Conservation (phyloP, 2,888 invertebrate genomes). For the Blomia tropicalis region DNA sequence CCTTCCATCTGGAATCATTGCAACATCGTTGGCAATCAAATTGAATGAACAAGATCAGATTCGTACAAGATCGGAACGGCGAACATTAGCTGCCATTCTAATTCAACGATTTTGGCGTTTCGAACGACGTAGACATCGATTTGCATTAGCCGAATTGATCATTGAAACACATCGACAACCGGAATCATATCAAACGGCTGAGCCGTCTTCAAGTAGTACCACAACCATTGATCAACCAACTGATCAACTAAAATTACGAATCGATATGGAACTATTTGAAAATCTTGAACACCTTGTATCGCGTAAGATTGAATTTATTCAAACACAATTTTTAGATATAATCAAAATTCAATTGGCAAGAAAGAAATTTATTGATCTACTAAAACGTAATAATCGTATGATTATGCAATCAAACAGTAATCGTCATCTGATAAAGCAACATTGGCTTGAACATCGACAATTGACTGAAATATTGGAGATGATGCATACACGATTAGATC, state of each 20-base stretch:
- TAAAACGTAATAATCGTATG: background rate
- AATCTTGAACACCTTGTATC: background rate
- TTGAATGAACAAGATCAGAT: constrained; percentile 14
- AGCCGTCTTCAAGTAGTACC: background rate
- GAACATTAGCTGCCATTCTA: constrained; percentile 5
- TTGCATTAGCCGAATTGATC: background rate
- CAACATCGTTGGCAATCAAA: constrained; percentile 13
- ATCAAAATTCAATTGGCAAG: background rate
- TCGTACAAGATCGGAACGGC: background rate
- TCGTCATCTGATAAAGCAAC: constrained; percentile 4
- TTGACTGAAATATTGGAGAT: background rate
- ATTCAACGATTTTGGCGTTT: constrained; percentile 18
- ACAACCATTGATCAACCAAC: background rate
- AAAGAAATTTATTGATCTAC: background rate
- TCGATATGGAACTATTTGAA: background rate
- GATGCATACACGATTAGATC: background rate
- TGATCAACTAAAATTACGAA: background rate
- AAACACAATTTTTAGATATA: background rate
- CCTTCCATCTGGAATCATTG: constrained; percentile 18
- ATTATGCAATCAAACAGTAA: background rate
- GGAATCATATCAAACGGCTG: background rate
- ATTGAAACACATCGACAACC: background rate
- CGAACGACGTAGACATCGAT: background rate
- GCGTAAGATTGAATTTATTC: background rate
- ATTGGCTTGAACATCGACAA: background rate